Evolutionary conservation across 2,113 vertebrate species (phyloP), one percentile per base, ranked within the genome.

Genomic region (Dendrocopos noguchii): DNA sequence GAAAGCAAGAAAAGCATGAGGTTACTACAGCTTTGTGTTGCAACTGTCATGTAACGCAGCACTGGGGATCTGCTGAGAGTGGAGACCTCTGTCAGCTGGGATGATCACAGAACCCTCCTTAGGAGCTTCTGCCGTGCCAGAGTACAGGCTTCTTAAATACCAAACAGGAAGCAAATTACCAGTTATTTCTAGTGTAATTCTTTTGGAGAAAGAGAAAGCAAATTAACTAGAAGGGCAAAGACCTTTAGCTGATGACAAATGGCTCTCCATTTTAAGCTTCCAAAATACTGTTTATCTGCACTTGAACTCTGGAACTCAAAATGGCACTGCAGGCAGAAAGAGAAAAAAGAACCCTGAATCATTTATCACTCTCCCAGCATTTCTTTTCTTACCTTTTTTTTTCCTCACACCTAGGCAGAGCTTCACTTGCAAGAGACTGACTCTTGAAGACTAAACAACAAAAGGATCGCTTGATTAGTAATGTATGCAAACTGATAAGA

Each of bases 261-360:
- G 2, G 44, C 39, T 64, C 17, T 10, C 15, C 1, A 2, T 60
- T 87, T 60, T 55, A 28, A 50, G 33, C 52, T 72, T 65, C n/a
- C 44, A 70, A 80, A 92, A 83, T 10, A 65, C 19, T 50, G 22
- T 78, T 85, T 80, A 61, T 36, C 60, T 53, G 42, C 34, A 46
- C 60, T 94, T 90, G 65, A 89, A 83, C 64, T 84, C 67, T 75
- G 71, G 47, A 53, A 52, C 72, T 87, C 42, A 66, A 85, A 96
- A 91, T 87, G 55, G 34, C 27, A 36, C 34, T 68, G 47, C 29
- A 76, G 65, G 57, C 18, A 82, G 36, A 91, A 80, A 8, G 39
- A 27, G 47, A 55, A 14, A 81, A 84, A 78, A 77, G 42, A 93
- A 77, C 33, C 29, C 39, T 78, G 80, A 63, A 60, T 70, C 39